Conservation (phyloP, 2,113 vertebrate genomes). For the Ivindomyrus marchei region DNA sequence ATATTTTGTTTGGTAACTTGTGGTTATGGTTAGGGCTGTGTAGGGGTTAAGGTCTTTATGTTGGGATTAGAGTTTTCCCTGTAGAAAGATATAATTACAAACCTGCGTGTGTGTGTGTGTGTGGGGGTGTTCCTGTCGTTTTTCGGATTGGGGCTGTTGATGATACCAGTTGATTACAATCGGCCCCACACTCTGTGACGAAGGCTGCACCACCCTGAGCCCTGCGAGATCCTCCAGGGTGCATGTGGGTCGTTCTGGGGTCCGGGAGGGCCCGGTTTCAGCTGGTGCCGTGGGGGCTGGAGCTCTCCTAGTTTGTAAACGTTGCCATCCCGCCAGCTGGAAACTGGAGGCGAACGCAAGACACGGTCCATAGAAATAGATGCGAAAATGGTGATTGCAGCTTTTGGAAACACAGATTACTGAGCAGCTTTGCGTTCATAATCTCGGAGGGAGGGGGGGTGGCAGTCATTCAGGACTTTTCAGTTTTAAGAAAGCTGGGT, state of each 20-base stretch:
- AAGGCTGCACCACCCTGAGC: neutral
- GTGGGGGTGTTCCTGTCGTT: neutral
- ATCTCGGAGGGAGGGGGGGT: neutral
- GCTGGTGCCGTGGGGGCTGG: neutral
- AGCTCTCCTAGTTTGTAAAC: neutral
- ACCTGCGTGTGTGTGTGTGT: neutral
- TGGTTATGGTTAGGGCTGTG: too few species aligned
- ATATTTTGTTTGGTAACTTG: too few species aligned
- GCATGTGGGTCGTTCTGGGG: neutral
- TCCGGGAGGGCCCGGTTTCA: neutral
- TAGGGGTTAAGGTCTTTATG: too few species aligned
- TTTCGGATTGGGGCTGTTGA: neutral
- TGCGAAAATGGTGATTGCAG: neutral
- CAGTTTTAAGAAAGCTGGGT: neutral
- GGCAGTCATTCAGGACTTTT: neutral
- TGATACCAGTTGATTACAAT: neutral
- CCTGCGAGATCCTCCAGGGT: neutral
- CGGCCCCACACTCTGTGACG: neutral
- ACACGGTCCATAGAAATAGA: neutral
- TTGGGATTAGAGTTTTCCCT: too few species aligned
- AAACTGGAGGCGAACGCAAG: neutral
- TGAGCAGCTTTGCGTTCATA: neutral
- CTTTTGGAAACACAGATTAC: neutral
- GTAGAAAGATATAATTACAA: too few species aligned
- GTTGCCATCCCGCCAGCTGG: neutral